Evolutionary conservation across 2,797 vertebrate species (phyloP), one percentile per base, ranked within the genome.

Genomic region (Staurois parvus): DNA sequence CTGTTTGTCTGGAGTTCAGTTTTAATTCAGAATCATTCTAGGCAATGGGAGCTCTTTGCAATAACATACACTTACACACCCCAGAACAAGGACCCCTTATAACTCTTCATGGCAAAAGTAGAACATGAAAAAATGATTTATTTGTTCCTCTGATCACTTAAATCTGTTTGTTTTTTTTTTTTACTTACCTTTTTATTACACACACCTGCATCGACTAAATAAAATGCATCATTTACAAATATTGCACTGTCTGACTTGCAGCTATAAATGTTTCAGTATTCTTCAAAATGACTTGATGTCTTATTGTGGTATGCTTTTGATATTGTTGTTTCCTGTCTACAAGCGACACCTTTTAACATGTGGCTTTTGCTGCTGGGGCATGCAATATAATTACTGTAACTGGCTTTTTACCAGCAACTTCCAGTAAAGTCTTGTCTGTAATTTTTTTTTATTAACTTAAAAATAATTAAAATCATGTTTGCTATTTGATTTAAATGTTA

Each of bases 301-400:
- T 81, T 84, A 29, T 83, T 91, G 88, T 91, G 91, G 90, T 88
- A 87, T 85, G 88, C 8, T 64, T 70, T 37, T 87, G 72, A 88
- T 88, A 85, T 81, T 90, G 85, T n/a, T 86, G 88, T 89, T 95
- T 95, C 94, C 94, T 95, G 94, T 93, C 87, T 62, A 76, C 88
- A 84, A 90, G 0, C 0, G 92, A 90, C 24, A 0, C 72, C 81
- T 40, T 87, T 90, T 88, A 26, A 17, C 88, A 92, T 95, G 94
- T 95, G 94, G 94, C 94, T 94, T 93, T 85, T 92, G 90, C 84
- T 91, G 85, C 90, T 89, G 91, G 88, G 89, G 90, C 83, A 81
- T 89, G 90, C 88, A 89, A 75, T 88, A 90, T 86, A 85, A 89
- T 94, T 94, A 93, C 93, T 2, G 94, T 95, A 94, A 95, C 85